Conservation (phyloP, 1,140 invertebrate species). For the Chlorops oryzae region DNA sequence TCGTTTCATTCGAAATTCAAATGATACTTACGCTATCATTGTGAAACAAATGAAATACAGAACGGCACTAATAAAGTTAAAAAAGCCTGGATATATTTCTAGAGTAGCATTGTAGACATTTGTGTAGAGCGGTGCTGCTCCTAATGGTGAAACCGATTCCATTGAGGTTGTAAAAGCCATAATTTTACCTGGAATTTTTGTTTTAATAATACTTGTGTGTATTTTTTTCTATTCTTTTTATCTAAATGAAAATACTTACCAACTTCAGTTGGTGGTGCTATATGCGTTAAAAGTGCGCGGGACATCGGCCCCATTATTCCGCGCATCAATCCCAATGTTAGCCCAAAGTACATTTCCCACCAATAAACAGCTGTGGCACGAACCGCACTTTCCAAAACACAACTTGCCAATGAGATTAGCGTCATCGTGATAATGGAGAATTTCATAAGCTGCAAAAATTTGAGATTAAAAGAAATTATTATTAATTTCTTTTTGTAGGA, state of each 20-base stretch:
- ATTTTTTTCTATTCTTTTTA: neutral
- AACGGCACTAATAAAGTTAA: conserved; percentile 51
- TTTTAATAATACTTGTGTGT: neutral
- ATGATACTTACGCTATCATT: conserved; percentile 50
- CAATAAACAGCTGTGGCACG: conserved; percentile 53
- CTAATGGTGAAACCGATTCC: conserved; percentile 57
- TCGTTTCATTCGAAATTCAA: too few species aligned
- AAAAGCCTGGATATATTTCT: conserved; percentile 51
- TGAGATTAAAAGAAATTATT: too few species aligned
- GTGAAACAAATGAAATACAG: conserved; percentile 39
- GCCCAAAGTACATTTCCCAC: conserved; percentile 59
- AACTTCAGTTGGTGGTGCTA: conserved; percentile 57
- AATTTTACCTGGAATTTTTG: conserved; percentile 52
- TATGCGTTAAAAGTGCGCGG: conserved; percentile 59
- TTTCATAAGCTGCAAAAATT: conserved; percentile 20
- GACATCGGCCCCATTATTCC: conserved; percentile 56
- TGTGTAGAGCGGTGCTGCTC: conserved; percentile 57
- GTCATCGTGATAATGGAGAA: conserved; percentile 37
- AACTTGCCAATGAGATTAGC: conserved; percentile 38
- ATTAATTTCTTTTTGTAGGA: neutral
- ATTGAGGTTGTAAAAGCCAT: conserved; percentile 58
- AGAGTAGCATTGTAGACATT: conserved; percentile 56
- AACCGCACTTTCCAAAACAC: conserved; percentile 48
- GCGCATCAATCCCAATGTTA: conserved; percentile 52
- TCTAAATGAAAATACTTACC: conserved; percentile 48